A percentile compares a stretch with the other conserved stretches of the same genome.
These are phyloP conservation scores for Porites cylindrica DNA, from an alignment of 92 coral and sea anemone genomes.

Conservation along the genomic window DNA sequence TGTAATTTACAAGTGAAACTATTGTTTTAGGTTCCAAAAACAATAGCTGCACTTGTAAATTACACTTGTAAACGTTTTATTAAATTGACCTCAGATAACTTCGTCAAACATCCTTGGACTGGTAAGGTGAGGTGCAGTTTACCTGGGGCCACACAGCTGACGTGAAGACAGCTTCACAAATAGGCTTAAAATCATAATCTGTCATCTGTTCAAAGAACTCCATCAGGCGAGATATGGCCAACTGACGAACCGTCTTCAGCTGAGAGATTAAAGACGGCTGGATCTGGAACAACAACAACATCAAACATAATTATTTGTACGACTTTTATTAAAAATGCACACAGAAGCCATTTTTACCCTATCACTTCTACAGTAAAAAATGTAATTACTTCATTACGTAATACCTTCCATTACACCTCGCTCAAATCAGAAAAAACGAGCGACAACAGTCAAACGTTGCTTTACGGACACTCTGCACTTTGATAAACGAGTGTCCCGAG, in stretches of 20 bases:
- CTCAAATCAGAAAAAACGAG: too few species aligned
- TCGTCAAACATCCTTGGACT: neutral
- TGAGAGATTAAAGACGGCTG: slow-evolving; percentile 71
- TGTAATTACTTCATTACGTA: too few species aligned
- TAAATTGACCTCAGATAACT: neutral
- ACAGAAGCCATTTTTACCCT: too few species aligned
- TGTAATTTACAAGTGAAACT: too few species aligned
- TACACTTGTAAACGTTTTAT: too few species aligned
- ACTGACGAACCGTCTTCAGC: slow-evolving; percentile 89
- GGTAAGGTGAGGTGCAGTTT: neutral
- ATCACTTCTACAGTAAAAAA: too few species aligned
- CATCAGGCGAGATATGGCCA: slow-evolving; percentile 82
- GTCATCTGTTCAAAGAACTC: slow-evolving; percentile 86
- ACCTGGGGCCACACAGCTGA: slow-evolving; percentile 99
- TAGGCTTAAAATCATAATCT: slow-evolving; percentile 70
- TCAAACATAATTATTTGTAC: neutral
- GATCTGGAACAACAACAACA: slow-evolving; percentile 52
- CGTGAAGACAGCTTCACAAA: slow-evolving; percentile 74
- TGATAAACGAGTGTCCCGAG: too few species aligned
- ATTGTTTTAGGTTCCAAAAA: too few species aligned
- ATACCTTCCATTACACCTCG: too few species aligned
- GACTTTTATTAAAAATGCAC: neutral
- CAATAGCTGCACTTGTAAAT: too few species aligned
- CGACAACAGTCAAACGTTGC: too few species aligned
- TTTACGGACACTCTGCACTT: too few species aligned